Conservation (phyloP, 2,888 invertebrate genomes). For the Gymnocheta viridis region DNA sequence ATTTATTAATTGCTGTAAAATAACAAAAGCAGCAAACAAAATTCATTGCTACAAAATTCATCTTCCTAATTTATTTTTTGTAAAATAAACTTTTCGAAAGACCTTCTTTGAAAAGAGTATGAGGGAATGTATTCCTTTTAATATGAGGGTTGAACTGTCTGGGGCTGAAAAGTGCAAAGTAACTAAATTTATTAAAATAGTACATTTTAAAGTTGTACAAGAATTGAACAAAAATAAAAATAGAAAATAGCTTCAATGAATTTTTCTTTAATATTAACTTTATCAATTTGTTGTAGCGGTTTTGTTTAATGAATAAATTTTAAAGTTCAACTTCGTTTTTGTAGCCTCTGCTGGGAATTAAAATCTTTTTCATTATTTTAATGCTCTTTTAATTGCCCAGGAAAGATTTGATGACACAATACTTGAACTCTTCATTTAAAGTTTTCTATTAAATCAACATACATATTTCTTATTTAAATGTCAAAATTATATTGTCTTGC, state of each 20-base stretch:
- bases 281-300: not conserved
- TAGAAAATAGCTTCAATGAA: not conserved
- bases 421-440: no score
- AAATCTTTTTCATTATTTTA: no score
- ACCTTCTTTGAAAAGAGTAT: not conserved
- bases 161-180: not conserved
- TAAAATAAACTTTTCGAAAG: conserved; percentile 2
- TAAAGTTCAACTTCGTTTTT: no score
- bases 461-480: no score
- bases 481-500: no score
- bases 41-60: not conserved
- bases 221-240: not conserved
- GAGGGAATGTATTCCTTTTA: not conserved
- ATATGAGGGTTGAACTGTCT: not conserved
- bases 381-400: no score
- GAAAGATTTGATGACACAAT: no score
- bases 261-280: not conserved
- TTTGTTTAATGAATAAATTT: not conserved
- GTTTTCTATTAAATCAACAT: no score
- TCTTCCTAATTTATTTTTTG: not conserved
- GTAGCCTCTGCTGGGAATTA: no score
- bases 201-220: not conserved
- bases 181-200: not conserved
- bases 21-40: not conserved
- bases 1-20: conserved; percentile 33